Evolutionary conservation across 2,797 vertebrate species (phyloP), one percentile per base, ranked within the genome.

Genomic region (Mareca penelope): DNA sequence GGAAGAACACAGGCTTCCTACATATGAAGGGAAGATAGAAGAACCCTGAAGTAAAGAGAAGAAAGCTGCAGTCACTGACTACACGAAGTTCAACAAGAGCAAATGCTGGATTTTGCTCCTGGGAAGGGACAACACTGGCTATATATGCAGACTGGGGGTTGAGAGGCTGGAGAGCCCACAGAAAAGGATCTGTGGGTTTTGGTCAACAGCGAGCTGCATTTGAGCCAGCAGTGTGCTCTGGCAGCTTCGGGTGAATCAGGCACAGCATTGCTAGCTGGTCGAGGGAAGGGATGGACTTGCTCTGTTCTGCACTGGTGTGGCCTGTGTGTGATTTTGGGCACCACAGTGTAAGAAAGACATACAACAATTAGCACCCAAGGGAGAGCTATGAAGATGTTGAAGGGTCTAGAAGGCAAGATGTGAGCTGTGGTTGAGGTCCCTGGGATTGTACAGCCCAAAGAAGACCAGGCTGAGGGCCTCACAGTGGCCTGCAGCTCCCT

Each of bases 11-110:
- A 24, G 6, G 75, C 28, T 63, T 80, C 24, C 12, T 52, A 4
- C 4, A 1, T 77, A 28, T 81, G 52, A 79, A 73, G 3, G 53
- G 12, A 81, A 60, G n/a, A 44, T 4, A 24, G 29, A 71, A 70
- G 78, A 69, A 53, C 6, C 46, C 1, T 2, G 35, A 33, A 23
- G 5, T 15, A 48, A 53, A 14, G 14, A 46, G 44, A 42, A 59
- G 21, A 29, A 0, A 0, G 37, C 33, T 56, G 59, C 59, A 60
- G 26, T 60, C 23, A 24, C 23, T 35, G 23, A 37, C 23, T 9
- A 7, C 35, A 60, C 12, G 23, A 37, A 26, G 15, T 26, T 60
- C 24, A 60, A 26, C 10, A 59, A 59, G 15, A 24, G 57, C n/a
- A 60, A 17, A 24, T 39, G 35, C 24, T 8, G 16, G 15, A 37